These are phyloP conservation scores for Spisula solida DNA, from an alignment of 2,888 invertebrate species.

Conservation along the genomic window DNA sequence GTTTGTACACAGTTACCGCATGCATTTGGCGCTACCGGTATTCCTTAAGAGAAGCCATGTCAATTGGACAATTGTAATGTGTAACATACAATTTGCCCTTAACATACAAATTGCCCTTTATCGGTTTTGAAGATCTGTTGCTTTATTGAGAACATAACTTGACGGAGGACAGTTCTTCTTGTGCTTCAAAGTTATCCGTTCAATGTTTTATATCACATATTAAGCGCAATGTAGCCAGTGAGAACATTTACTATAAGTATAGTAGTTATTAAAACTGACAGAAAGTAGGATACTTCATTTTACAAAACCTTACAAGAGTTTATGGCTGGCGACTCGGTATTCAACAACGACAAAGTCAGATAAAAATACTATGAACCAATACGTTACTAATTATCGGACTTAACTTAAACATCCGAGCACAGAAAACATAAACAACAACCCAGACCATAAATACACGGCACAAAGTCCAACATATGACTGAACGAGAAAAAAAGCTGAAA, in stretches of 20 bases:
- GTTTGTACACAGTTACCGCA: too few relatives aligned
- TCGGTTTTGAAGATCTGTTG: too few relatives aligned
- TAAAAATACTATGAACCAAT: background rate
- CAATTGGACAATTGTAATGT: too few relatives aligned
- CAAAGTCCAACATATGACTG: too few relatives aligned
- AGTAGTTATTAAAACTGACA: background rate
- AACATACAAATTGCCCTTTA: too few relatives aligned
- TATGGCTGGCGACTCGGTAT: background rate
- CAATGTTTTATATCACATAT: background rate
- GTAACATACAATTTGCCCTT: too few relatives aligned
- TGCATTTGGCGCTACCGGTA: too few relatives aligned
- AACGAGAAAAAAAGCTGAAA: too few relatives aligned
- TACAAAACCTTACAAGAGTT: background rate
- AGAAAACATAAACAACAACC: too few relatives aligned
- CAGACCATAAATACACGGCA: too few relatives aligned
- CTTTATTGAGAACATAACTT: background rate
- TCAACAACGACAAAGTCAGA: background rate
- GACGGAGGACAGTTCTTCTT: background rate
- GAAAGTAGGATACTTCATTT: background rate
- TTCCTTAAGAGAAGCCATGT: too few relatives aligned
- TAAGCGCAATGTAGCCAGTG: background rate
- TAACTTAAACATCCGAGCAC: too few relatives aligned
- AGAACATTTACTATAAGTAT: background rate
- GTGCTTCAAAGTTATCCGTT: background rate
- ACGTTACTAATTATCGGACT: background rate